Percentiles rank a stretch among this genome's conserved stretches.
phyloP scores from a whole-genome alignment of 2,888 invertebrate genomes.

The Thera obeliscata region DNA sequence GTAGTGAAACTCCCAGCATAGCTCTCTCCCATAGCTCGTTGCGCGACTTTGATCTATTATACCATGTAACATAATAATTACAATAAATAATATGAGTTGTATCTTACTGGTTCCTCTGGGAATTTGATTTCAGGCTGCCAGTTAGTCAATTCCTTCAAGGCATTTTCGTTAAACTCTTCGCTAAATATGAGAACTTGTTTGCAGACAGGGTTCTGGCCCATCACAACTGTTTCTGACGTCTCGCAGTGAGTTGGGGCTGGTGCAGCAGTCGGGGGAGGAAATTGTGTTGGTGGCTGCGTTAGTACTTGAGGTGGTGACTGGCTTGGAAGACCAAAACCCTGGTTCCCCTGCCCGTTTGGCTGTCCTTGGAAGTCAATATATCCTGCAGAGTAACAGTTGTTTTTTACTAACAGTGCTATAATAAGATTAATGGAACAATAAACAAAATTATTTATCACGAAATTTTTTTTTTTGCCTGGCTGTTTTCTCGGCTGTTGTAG shows the following conservation, averaged over 20 bases:
- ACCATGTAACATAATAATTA: neutral
- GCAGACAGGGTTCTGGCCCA: slow-evolving; percentile 66
- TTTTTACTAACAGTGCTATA: too few relatives aligned
- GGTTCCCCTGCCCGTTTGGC: neutral
- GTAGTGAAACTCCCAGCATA: too few relatives aligned
- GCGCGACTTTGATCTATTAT: too few relatives aligned
- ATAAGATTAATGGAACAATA: too few relatives aligned
- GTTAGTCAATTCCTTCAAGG: slow-evolving; percentile 57
- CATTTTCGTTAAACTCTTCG: slow-evolving; percentile 80
- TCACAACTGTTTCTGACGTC: slow-evolving; percentile 57
- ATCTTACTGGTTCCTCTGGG: slow-evolving; percentile 84
- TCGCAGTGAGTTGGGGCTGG: slow-evolving; percentile 46
- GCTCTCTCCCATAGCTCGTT: too few relatives aligned
- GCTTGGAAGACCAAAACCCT: neutral
- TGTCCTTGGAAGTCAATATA: neutral
- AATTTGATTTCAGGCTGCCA: slow-evolving; percentile 85
- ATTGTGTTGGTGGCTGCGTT: neutral
- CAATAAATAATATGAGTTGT: neutral
- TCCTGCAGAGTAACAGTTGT: too few relatives aligned
- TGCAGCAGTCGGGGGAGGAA: slow-evolving; percentile 18
- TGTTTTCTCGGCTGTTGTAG: too few relatives aligned
- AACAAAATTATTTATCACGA: too few relatives aligned
- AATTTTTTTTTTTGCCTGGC: too few relatives aligned
- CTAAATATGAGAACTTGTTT: slow-evolving; percentile 84
- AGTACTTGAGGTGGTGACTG: slow-evolving; percentile 3